phyloP scores from a whole-genome alignment of 2,888 invertebrate species.

The Dynastes tityus region DNA sequence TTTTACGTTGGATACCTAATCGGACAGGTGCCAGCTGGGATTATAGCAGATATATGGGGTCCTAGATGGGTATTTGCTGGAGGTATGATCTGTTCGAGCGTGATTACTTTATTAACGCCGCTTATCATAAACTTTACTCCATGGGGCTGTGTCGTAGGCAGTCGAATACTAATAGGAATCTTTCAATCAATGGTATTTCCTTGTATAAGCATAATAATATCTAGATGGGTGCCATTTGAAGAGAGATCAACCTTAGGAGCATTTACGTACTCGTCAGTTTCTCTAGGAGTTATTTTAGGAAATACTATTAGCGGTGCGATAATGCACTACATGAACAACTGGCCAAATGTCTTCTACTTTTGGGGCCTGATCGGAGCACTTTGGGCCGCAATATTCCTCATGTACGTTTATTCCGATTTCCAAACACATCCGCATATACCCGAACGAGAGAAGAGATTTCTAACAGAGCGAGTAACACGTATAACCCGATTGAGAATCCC shows the following conservation, averaged over 20 bases:
- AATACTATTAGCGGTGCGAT: slow-evolving; percentile 27
- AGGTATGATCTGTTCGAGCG: not conserved
- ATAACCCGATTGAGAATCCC: slow-evolving; percentile 36
- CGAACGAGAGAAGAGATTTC: slow-evolving; percentile 29
- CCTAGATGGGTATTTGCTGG: slow-evolving; percentile 15
- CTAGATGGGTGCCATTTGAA: slow-evolving; percentile 39
- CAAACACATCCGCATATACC: slow-evolving; percentile 68
- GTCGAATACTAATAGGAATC: slow-evolving; percentile 1
- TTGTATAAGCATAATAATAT: slow-evolving; percentile 28
- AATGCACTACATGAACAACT: slow-evolving; percentile 72
- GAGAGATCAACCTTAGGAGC: slow-evolving; percentile 35
- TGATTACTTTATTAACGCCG: not conserved
- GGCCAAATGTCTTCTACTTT: slow-evolving; percentile 68
- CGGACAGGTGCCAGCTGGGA: slow-evolving; percentile 9
- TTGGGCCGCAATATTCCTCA: slow-evolving; percentile 48
- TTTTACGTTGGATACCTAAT: slow-evolving; percentile 23
- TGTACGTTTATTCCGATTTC: slow-evolving; percentile 72
- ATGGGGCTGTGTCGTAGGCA: slow-evolving; percentile 2
- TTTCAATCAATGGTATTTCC: slow-evolving; percentile 22
- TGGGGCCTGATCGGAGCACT: slow-evolving; percentile 21
- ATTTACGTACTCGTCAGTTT: slow-evolving; percentile 20
- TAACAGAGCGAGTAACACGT: slow-evolving; percentile 11
- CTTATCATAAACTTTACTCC: not conserved
- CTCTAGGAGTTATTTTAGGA: slow-evolving; percentile 25
- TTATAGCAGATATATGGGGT: slow-evolving; percentile 16